Evolutionary conservation across 2,113 vertebrate species (phyloP).

Genomic region (Tiliqua scincoides): DNA sequence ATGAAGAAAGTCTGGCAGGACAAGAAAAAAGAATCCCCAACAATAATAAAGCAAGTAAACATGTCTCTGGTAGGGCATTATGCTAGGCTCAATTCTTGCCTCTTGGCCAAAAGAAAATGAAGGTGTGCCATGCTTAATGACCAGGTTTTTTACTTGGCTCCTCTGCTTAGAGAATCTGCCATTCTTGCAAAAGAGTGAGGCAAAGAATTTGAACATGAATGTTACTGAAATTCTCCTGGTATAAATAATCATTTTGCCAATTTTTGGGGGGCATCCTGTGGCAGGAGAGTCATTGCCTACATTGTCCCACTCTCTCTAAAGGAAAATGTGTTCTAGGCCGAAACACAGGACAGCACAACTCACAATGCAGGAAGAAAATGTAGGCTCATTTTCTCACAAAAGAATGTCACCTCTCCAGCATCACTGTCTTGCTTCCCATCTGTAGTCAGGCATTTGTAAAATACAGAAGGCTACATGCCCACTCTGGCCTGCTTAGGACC

Average conservation of each 20-base stretch:
- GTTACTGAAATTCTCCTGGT: not conserved
- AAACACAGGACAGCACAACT: not conserved
- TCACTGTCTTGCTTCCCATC: not conserved
- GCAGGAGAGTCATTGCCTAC: not conserved
- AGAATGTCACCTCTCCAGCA: not conserved
- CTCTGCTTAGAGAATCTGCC: constrained; percentile 17
- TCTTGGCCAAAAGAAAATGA: constrained; percentile 37
- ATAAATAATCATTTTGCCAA: not conserved
- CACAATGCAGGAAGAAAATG: no score
- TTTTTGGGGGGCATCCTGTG: not conserved
- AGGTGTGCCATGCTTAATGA: constrained; percentile 30
- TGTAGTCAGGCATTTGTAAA: not conserved
- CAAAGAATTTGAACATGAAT: constrained; percentile 21
- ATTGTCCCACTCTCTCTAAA: not conserved
- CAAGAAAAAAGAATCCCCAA: constrained; percentile 30
- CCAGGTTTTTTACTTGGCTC: not conserved
- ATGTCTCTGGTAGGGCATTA: constrained; percentile 53
- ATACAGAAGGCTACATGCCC: not conserved
- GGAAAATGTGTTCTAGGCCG: not conserved
- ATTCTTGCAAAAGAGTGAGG: constrained; percentile 7
- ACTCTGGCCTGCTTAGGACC: not conserved
- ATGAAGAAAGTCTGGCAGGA: constrained; percentile 48
- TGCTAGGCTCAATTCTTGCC: constrained; percentile 42
- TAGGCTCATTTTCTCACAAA: no score
- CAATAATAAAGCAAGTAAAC: constrained; percentile 30